Conservation (phyloP, 2,888 invertebrate species). For the Horisme vitalbata region DNA sequence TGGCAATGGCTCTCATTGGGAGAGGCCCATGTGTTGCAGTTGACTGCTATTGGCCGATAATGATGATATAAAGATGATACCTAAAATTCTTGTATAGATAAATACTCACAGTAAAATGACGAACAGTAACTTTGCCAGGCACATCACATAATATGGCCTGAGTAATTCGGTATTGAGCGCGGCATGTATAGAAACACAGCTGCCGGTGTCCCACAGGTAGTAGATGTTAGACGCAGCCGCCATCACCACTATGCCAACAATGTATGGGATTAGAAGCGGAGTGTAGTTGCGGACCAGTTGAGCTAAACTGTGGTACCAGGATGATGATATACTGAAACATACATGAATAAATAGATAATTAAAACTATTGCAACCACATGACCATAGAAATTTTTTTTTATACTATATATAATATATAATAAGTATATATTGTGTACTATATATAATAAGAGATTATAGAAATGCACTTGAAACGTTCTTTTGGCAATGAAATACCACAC, state of each 20-base stretch:
- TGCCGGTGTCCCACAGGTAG: slow-evolving; percentile 17
- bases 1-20: too few species aligned
- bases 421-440: too few species aligned
- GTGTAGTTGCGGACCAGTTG: slow-evolving; percentile 87
- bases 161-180: slow-evolving; percentile 82
- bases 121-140: slow-evolving; percentile 7
- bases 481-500: too few species aligned
- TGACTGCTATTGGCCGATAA: too few species aligned
- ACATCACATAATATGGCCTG: slow-evolving; percentile 63
- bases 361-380: too few species aligned
- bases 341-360: not conserved
- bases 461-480: too few species aligned
- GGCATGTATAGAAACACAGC: slow-evolving; percentile 59
- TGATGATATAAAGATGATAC: too few species aligned
- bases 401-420: too few species aligned
- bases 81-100: too few species aligned
- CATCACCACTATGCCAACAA: slow-evolving; percentile 85
- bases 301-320: slow-evolving; percentile 82
- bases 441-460: too few species aligned
- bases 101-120: slow-evolving; percentile 13
- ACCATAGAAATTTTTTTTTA: too few species aligned
- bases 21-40: too few species aligned
- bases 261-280: slow-evolving; percentile 85
- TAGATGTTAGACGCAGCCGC: slow-evolving; percentile 75
- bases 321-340: slow-evolving; percentile 78